Conservation (phyloP, 1,140 invertebrate genomes). For the Ooceraea biroi region DNA sequence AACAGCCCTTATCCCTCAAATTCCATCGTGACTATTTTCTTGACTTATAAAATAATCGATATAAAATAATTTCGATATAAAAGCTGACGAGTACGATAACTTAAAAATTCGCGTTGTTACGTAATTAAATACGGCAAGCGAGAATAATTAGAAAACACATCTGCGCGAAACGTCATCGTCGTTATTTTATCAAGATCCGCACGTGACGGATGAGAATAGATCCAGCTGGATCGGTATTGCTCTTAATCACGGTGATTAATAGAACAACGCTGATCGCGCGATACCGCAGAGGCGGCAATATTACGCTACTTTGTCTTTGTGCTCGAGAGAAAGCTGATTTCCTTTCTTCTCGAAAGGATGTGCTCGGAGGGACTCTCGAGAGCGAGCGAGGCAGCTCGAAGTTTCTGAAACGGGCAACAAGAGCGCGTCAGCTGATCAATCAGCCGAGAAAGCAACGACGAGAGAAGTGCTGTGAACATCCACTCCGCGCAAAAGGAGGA, state of each 20-base stretch:
- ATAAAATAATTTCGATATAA: constrained; percentile 1
- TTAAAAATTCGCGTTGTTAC: background rate
- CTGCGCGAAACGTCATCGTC: background rate
- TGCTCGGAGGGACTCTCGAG: background rate
- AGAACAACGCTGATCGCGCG: background rate
- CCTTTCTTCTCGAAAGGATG: background rate
- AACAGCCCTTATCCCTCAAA: background rate
- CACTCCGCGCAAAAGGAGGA: constrained; percentile 32
- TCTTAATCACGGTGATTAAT: background rate
- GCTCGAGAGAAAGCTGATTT: constrained; percentile 1
- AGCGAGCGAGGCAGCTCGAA: background rate
- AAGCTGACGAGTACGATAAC: background rate
- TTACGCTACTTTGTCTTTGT: background rate
- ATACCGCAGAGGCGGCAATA: background rate
- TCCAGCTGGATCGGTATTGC: background rate
- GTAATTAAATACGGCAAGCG: background rate
- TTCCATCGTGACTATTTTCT: background rate
- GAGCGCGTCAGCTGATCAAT: constrained; percentile 52
- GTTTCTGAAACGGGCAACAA: constrained; percentile 28
- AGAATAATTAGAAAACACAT: background rate
- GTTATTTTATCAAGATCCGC: too few species aligned
- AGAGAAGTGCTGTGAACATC: constrained; percentile 20
- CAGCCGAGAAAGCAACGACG: constrained; percentile 42
- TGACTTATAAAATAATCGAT: background rate
- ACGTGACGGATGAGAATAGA: background rate